These are phyloP conservation scores for Sarcophaga rosellei DNA, from an alignment of 2,888 invertebrate genomes.

Conservation along the genomic window DNA sequence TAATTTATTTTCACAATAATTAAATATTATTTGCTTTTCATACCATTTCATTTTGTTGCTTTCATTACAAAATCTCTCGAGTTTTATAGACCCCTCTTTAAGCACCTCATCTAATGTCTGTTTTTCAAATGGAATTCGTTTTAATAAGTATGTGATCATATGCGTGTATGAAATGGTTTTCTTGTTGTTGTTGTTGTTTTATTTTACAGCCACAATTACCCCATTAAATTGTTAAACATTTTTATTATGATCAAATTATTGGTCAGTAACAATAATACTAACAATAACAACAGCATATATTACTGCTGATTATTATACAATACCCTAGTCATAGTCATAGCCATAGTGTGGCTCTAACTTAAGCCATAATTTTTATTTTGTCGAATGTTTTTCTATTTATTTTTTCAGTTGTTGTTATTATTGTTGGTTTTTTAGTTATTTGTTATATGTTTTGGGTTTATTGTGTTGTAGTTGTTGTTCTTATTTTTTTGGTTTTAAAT, in stretches of 20 bases:
- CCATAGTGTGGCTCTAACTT: slow-evolving; percentile 3
- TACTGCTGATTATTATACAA: slow-evolving; percentile 47
- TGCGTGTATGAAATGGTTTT: not conserved
- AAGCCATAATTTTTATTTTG: slow-evolving; percentile 27
- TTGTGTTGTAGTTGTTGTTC: not conserved
- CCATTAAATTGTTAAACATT: slow-evolving; percentile 65
- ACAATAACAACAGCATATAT: slow-evolving; percentile 18
- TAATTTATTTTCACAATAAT: not conserved
- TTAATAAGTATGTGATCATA: no score
- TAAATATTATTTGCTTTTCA: not conserved
- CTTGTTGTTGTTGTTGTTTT: slow-evolving; percentile 22
- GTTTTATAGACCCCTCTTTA: not conserved
- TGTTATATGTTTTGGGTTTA: not conserved
- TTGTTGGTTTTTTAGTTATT: slow-evolving; percentile 1
- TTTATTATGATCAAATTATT: slow-evolving; percentile 50
- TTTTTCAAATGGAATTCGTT: no score
- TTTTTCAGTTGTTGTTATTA: not conserved
- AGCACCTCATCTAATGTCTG: no score
- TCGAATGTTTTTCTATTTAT: not conserved
- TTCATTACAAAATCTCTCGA: not conserved
- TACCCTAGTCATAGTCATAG: not conserved
- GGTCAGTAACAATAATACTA: slow-evolving; percentile 30
- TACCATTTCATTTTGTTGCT: not conserved
- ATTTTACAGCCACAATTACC: slow-evolving; percentile 58
- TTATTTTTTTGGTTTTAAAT: not conserved